Conservation (phyloP, 2,888 invertebrate genomes). For the Sarcophaga rosellei region DNA sequence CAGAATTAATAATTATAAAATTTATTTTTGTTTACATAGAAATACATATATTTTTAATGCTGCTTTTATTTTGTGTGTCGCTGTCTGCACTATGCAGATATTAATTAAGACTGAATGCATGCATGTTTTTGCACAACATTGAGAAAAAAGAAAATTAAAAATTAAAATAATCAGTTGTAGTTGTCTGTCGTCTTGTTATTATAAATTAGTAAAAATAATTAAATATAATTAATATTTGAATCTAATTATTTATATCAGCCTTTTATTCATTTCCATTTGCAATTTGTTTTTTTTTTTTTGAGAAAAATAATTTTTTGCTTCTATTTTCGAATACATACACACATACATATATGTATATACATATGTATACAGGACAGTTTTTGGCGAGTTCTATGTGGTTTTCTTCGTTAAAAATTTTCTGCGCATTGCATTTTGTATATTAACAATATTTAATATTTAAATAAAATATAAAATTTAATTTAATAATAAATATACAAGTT, state of each 20-base stretch:
- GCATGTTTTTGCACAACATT: neutral
- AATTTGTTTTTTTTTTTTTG: neutral
- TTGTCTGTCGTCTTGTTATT: slow-evolving; percentile 50
- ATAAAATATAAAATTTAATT: too few relatives aligned
- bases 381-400: neutral
- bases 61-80: neutral
- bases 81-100: neutral
- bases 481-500: too few relatives aligned
- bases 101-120: too few relatives aligned
- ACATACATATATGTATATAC: neutral
- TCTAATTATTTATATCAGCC: slow-evolving; percentile 20
- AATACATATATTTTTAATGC: neutral
- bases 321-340: neutral
- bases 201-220: slow-evolving; percentile 57
- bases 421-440: neutral
- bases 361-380: neutral
- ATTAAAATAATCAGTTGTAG: slow-evolving; percentile 28
- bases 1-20: too few relatives aligned
- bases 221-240: slow-evolving; percentile 47
- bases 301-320: slow-evolving; percentile 15
- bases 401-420: neutral
- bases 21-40: neutral
- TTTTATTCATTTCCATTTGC: neutral
- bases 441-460: too few relatives aligned
- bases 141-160: neutral